Evolutionary conservation across 2,888 invertebrate species (phyloP).

Genomic region (Cerastoderma edule): DNA sequence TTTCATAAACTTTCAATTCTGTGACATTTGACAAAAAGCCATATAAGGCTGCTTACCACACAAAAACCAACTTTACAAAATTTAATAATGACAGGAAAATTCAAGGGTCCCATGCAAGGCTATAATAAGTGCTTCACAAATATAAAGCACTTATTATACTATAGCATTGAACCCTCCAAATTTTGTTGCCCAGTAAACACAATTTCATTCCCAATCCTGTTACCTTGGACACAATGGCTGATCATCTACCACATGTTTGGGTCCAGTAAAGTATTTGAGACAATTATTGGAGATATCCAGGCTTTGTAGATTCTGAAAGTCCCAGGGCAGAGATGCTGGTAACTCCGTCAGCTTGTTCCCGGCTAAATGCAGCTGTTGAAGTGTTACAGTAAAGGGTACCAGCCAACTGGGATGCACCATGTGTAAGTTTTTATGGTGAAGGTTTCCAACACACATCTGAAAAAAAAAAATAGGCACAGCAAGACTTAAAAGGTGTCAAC

Average conservation of each 20-base stretch:
- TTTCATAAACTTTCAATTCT: no score
- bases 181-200: no score
- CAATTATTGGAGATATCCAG: slow-evolving; percentile 64
- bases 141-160: no score
- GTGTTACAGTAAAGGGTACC: slow-evolving; percentile 37
- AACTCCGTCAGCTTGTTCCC: slow-evolving; percentile 63
- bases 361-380: slow-evolving; percentile 66
- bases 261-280: slow-evolving; percentile 41
- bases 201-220: not conserved
- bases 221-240: slow-evolving; percentile 58
- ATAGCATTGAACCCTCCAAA: no score
- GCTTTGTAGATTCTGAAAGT: slow-evolving; percentile 60
- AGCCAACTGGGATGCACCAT: slow-evolving; percentile 65
- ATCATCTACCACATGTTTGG: slow-evolving; percentile 19
- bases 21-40: no score
- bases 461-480: slow-evolving; percentile 15
- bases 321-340: slow-evolving; percentile 70
- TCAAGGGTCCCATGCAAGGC: no score
- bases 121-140: no score
- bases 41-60: no score
- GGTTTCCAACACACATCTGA: slow-evolving; percentile 40
- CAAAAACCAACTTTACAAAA: no score
- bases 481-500: no score
- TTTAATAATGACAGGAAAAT: no score
- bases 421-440: slow-evolving; percentile 46